Percentiles rank a stretch among this genome's conserved stretches.
Conservation (phyloP, 2,888 invertebrate species). For the Callyntrura guangdongensis region DNA sequence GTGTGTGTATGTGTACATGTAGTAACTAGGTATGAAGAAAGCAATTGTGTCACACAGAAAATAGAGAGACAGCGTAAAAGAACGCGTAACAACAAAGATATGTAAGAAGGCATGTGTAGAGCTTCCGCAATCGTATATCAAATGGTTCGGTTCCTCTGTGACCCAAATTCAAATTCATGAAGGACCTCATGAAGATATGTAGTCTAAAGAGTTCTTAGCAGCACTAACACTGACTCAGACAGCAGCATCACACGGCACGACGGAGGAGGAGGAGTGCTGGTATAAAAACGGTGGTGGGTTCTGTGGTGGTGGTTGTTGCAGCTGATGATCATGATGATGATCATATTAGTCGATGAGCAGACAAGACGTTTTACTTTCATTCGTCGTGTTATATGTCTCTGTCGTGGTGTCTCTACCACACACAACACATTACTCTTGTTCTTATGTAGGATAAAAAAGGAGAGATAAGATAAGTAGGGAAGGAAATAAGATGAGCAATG, state of each 20-base stretch:
- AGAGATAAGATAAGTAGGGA: background rate
- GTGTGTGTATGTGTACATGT: background rate
- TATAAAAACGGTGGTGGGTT: background rate
- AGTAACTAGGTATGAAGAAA: conserved; percentile 8
- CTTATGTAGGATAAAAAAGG: background rate
- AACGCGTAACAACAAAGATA: background rate
- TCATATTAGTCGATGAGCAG: background rate
- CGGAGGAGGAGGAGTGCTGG: background rate
- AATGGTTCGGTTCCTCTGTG: conserved; percentile 75
- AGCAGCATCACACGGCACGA: background rate
- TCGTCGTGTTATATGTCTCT: background rate
- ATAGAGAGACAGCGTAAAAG: conserved; percentile 28
- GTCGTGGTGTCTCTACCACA: background rate
- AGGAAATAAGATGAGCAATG: conserved; percentile 5
- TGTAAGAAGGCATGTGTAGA: conserved; percentile 53
- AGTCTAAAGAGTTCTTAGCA: background rate
- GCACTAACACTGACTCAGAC: no score
- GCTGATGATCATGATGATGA: background rate
- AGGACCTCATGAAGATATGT: conserved; percentile 50
- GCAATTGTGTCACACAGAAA: conserved; percentile 63
- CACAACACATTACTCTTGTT: background rate
- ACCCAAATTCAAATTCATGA: conserved; percentile 71
- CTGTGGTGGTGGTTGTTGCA: conserved; percentile 14
- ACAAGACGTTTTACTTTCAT: conserved; percentile 68
- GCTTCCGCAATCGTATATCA: conserved; percentile 76